Evolutionary conservation across 2,797 vertebrate species (phyloP).

Genomic region (Gymnopithys bicolor): DNA sequence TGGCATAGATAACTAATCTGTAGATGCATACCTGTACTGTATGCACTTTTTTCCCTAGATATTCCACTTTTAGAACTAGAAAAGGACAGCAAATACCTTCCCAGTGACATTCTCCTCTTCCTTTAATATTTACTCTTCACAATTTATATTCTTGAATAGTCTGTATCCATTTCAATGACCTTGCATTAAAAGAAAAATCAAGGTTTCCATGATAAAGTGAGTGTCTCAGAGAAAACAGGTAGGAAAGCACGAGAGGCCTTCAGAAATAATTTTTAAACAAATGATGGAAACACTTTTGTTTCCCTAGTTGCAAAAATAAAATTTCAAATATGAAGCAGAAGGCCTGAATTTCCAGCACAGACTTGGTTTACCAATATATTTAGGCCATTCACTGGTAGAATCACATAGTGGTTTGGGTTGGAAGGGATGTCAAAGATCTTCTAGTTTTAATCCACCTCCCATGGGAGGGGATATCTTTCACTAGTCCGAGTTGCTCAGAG

Average conservation of each 20-base stretch:
- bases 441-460: background rate
- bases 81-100: background rate
- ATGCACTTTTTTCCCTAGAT: background rate
- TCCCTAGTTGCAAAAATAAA: background rate
- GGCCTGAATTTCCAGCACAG: background rate
- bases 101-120: background rate
- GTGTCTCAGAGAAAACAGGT: background rate
- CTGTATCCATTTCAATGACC: background rate
- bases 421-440: background rate
- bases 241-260: background rate
- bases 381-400: background rate
- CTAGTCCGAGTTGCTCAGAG: background rate
- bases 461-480: background rate
- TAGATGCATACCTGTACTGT: rapidly evolving
- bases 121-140: background rate
- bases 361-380: background rate
- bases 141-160: background rate
- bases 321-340: background rate
- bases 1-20: background rate
- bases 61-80: background rate
- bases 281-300: background rate
- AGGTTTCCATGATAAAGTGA: background rate
- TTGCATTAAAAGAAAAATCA: background rate
- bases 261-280: background rate
- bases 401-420: background rate